Evolutionary conservation across 2,888 invertebrate genomes (phyloP).

Genomic region (Netelia melanura): DNA sequence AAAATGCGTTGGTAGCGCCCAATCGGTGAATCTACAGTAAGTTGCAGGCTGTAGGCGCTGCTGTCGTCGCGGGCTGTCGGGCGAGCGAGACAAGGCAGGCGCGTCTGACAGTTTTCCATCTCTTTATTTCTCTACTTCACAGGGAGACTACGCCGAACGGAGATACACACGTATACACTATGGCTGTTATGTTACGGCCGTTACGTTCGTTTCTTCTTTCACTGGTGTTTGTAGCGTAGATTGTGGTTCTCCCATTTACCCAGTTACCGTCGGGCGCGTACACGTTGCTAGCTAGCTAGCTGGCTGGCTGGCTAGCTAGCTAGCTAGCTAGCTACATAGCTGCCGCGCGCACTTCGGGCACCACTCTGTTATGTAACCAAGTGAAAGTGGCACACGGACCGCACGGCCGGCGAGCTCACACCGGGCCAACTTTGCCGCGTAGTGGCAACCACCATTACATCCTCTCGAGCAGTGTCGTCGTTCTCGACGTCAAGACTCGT

Average conservation of each 20-base stretch:
- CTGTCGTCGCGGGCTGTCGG: slow-evolving; percentile 3
- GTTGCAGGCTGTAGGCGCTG: slow-evolving; percentile 12
- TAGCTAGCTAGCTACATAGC: slow-evolving; percentile 47
- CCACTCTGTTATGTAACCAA: slow-evolving; percentile 83
- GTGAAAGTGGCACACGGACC: slow-evolving; percentile 84
- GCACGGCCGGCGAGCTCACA: slow-evolving; percentile 75
- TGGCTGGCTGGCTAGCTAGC: slow-evolving; percentile 68
- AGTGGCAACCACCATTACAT: slow-evolving; percentile 56
- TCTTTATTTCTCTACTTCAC: neutral
- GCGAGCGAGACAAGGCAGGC: slow-evolving; percentile 8
- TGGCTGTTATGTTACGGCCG: slow-evolving; percentile 25
- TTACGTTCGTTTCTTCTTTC: slow-evolving; percentile 57
- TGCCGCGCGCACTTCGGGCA: slow-evolving; percentile 76
- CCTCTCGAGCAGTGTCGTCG: slow-evolving; percentile 51
- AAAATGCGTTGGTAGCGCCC: slow-evolving; percentile 7
- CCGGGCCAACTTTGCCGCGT: slow-evolving; percentile 72
- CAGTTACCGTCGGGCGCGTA: slow-evolving; percentile 80
- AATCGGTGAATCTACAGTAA: neutral
- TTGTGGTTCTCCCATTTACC: slow-evolving; percentile 85
- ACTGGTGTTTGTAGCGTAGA: slow-evolving; percentile 76
- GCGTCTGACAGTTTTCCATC: neutral
- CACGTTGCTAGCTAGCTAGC: slow-evolving; percentile 69
- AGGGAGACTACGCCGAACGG: slow-evolving; percentile 44
- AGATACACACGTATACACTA: slow-evolving; percentile 25
- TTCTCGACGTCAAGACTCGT: slow-evolving; percentile 20